Evolutionary conservation across 2,113 vertebrate species (phyloP).

Genomic region (Sinosuthora webbiana): DNA sequence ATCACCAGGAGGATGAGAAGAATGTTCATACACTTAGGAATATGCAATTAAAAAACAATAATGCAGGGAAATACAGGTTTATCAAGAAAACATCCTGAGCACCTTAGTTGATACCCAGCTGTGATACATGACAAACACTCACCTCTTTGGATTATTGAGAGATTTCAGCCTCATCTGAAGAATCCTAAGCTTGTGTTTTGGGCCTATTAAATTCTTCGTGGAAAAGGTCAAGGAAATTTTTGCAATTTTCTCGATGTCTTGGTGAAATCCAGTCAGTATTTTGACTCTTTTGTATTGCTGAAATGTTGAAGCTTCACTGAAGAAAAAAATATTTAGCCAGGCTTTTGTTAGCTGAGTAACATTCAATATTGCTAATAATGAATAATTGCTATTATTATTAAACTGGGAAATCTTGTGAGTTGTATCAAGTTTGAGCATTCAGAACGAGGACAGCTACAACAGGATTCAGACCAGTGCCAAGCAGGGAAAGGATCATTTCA

Average conservation of each 20-base stretch:
- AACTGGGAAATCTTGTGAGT: background rate
- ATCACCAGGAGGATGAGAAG: background rate
- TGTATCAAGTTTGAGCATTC: background rate
- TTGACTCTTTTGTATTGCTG: constrained; percentile 81
- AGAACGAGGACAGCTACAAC: background rate
- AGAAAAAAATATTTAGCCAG: background rate
- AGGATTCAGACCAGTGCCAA: background rate
- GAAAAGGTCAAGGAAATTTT: constrained; percentile 83
- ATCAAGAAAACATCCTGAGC: background rate
- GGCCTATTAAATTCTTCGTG: constrained; percentile 80
- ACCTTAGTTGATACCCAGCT: background rate
- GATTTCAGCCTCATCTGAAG: constrained; percentile 79
- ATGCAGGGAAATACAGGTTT: background rate
- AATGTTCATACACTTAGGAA: background rate
- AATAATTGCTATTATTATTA: background rate
- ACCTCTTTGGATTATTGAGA: constrained; percentile 79
- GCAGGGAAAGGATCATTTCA: background rate
- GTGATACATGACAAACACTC: background rate
- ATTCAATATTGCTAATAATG: background rate
- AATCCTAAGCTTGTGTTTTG: constrained; percentile 81
- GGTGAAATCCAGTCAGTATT: constrained; percentile 82
- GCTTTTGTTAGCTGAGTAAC: background rate
- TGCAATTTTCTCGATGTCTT: constrained; percentile 76
- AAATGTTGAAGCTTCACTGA: constrained; percentile 79
- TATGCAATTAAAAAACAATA: background rate